A percentile compares a stretch with the other conserved stretches of the same genome.
Evolutionary conservation across 2,888 invertebrate species (phyloP).

Genomic region (Itoplectis maculator): DNA sequence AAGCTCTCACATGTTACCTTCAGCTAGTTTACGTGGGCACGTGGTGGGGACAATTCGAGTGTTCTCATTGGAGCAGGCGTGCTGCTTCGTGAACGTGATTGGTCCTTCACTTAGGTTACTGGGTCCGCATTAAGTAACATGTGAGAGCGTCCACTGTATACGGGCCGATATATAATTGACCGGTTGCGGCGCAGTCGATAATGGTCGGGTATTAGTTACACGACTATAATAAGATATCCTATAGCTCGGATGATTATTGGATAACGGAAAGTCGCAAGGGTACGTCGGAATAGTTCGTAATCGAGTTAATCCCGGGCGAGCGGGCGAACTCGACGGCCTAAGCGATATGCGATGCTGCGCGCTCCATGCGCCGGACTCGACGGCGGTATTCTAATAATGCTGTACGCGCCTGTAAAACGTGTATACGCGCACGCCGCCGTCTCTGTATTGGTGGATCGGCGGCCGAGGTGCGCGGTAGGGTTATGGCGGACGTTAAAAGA

Average conservation of each 20-base stretch:
- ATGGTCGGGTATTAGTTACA: conserved; percentile 12
- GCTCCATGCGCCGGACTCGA: background rate
- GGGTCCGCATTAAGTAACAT: too few relatives aligned
- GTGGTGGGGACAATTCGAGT: too few relatives aligned
- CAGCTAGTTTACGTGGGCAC: too few relatives aligned
- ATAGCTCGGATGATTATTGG: conserved; percentile 14
- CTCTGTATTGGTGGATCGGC: background rate
- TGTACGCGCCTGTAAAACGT: background rate
- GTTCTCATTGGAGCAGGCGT: too few relatives aligned
- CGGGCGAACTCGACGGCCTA: too few relatives aligned
- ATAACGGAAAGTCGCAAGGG: conserved; percentile 14
- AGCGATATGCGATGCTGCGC: too few relatives aligned
- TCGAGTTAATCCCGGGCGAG: conserved; percentile 17
- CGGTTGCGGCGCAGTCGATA: background rate
- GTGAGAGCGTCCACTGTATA: too few relatives aligned
- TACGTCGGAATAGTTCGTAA: conserved; percentile 26
- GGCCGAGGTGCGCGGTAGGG: background rate
- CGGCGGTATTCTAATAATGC: conserved; percentile 11
- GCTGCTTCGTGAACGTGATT: too few relatives aligned
- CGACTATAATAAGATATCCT: conserved; percentile 18
- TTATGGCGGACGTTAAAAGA: conserved; percentile 14
- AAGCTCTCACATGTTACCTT: too few relatives aligned
- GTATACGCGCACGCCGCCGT: too few relatives aligned
- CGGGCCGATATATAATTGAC: conserved; percentile 25
- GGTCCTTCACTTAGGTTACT: too few relatives aligned